Evolutionary conservation across 2,888 invertebrate genomes (phyloP).

Genomic region (Dryadula phaetusa): DNA sequence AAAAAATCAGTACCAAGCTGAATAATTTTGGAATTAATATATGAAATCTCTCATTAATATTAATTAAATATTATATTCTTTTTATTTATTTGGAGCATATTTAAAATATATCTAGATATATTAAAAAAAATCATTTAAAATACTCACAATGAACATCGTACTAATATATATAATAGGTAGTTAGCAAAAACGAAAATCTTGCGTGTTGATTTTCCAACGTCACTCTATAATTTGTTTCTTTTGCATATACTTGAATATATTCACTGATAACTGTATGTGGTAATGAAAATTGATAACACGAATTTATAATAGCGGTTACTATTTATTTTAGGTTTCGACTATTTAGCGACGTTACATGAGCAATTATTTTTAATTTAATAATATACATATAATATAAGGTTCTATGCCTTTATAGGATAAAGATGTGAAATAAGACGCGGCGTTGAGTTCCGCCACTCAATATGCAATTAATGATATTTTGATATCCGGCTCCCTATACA

Average conservation of each 20-base stretch:
- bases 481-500: too few relatives aligned
- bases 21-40: too few relatives aligned
- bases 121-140: background rate
- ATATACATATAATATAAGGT: too few relatives aligned
- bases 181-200: background rate
- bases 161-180: background rate
- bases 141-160: background rate
- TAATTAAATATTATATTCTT: too few relatives aligned
- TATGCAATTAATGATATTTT: too few relatives aligned
- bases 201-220: background rate
- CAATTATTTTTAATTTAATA: background rate
- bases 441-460: background rate
- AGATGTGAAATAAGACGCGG: background rate
- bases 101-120: too few relatives aligned
- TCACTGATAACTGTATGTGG: background rate
- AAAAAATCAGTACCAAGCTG: too few relatives aligned
- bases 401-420: background rate
- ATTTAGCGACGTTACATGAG: background rate
- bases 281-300: background rate
- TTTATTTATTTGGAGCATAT: too few relatives aligned
- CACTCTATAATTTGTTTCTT: background rate
- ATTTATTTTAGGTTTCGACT: background rate
- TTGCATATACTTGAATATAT: too few relatives aligned
- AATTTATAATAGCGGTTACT: background rate
- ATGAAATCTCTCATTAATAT: too few relatives aligned